Evolutionary conservation across 2,797 vertebrate species (phyloP).

Genomic region (Lemur catta): DNA sequence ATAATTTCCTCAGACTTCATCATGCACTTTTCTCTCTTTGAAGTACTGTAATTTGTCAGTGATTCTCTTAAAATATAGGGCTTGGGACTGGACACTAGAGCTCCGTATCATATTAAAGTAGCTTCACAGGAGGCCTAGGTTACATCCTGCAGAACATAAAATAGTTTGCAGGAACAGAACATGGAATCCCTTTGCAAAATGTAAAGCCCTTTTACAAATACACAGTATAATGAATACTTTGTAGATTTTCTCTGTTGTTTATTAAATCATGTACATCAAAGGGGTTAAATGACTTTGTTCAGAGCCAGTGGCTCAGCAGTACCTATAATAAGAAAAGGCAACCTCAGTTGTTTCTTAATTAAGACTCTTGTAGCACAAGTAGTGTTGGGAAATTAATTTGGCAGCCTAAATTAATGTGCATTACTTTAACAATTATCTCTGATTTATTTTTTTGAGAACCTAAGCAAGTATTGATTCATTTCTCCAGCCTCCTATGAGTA

Average conservation of each 20-base stretch:
- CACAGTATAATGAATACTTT: not conserved
- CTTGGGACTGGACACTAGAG: not conserved
- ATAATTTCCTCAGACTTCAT: not conserved
- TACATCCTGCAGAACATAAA: not conserved
- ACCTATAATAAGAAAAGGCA: conserved; percentile 49
- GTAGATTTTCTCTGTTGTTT: not conserved
- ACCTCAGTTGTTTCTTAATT: conserved; percentile 61
- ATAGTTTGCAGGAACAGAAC: not conserved
- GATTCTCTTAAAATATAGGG: not conserved
- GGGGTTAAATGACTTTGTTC: conserved; percentile 37
- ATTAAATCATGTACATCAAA: conserved; percentile 24
- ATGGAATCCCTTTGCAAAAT: not conserved
- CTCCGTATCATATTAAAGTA: not conserved
- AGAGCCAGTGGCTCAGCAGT: not conserved
- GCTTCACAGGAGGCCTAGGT: not conserved
- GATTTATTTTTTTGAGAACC: conserved; percentile 53
- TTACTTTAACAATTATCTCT: conserved; percentile 49
- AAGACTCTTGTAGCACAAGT: conserved; percentile 41
- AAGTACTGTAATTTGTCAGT: not conserved
- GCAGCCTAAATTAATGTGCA: conserved; percentile 57
- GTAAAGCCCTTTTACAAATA: not conserved
- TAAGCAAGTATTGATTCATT: conserved; percentile 62
- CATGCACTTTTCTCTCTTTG: not conserved
- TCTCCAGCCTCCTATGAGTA: conserved; percentile 39
- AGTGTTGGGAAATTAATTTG: conserved; percentile 66